Evolutionary conservation across 1,140 invertebrate genomes (phyloP).

Genomic region (Drosophila trapezifrons): DNA sequence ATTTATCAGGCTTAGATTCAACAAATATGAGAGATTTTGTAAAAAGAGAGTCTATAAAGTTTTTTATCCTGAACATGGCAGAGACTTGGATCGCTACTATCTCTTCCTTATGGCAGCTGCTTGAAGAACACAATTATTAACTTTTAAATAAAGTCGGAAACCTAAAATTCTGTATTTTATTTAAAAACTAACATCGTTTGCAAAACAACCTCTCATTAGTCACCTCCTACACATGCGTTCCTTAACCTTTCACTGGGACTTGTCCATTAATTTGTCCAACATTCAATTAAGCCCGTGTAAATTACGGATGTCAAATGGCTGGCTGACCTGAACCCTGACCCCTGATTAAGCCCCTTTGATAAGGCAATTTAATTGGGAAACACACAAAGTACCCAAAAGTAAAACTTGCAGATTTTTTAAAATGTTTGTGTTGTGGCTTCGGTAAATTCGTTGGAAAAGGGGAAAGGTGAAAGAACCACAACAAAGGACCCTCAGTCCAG

Average conservation of each 20-base stretch:
- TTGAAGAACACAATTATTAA: not conserved
- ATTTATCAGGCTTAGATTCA: too few relatives aligned
- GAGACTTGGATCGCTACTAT: too few relatives aligned
- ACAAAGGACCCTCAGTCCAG: constrained; percentile 43
- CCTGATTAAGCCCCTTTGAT: constrained; percentile 41
- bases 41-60: too few relatives aligned
- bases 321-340: not conserved
- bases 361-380: constrained; percentile 40
- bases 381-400: constrained; percentile 43
- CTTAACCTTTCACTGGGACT: constrained; percentile 1
- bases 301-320: constrained; percentile 37
- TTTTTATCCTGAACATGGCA: too few relatives aligned
- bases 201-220: constrained; percentile 2
- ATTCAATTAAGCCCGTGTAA: constrained; percentile 48
- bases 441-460: constrained; percentile 26
- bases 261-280: constrained; percentile 38
- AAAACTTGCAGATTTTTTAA: constrained; percentile 56
- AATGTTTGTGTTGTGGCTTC: constrained; percentile 61
- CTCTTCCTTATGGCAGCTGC: too few relatives aligned
- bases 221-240: not conserved
- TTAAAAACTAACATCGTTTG: not conserved
- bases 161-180: not conserved
- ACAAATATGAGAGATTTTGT: too few relatives aligned
- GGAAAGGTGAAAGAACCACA: constrained; percentile 57
- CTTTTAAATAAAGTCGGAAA: not conserved